Percentiles rank a stretch among this genome's conserved stretches.
These are phyloP conservation scores for Habropoda laboriosa DNA, from an alignment of 1,140 invertebrate species.

Conservation along the genomic window DNA sequence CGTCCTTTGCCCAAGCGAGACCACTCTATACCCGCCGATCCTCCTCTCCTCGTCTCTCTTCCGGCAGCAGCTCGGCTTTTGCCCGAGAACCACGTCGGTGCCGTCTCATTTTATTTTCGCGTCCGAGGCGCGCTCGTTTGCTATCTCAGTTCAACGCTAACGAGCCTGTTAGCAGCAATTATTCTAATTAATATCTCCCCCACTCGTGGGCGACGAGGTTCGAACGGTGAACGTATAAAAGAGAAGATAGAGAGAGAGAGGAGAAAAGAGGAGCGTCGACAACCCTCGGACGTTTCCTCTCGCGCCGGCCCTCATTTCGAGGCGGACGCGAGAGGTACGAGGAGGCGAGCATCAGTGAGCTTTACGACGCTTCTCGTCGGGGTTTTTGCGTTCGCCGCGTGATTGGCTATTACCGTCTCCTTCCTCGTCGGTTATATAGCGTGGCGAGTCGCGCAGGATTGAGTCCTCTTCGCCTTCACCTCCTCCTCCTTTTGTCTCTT, in stretches of 20 bases:
- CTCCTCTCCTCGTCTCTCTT: background rate
- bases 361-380: conserved; percentile 75
- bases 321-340: background rate
- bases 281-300: conserved; percentile 10
- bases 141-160: conserved; percentile 79
- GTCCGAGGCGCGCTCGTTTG: conserved; percentile 72
- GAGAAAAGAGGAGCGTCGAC: too few relatives aligned
- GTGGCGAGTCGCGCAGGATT: conserved; percentile 71
- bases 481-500: conserved; percentile 58
- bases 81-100: conserved; percentile 45
- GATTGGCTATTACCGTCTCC: conserved; percentile 80
- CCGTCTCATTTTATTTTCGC: conserved; percentile 72
- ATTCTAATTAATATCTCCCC: conserved; percentile 82
- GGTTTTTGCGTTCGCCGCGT: conserved; percentile 77
- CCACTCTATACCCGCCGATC: background rate
- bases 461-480: conserved; percentile 74
- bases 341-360: conserved; percentile 55
- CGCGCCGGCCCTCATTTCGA: conserved; percentile 51
- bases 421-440: conserved; percentile 72
- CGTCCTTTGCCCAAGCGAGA: conserved; percentile 48
- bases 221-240: conserved; percentile 32
- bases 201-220: conserved; percentile 53
- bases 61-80: conserved; percentile 33
- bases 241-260: too few relatives aligned
- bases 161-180: conserved; percentile 82